phyloP scores from a whole-genome alignment of 2,888 invertebrate species.

The Hydroisotoma schaefferi region DNA sequence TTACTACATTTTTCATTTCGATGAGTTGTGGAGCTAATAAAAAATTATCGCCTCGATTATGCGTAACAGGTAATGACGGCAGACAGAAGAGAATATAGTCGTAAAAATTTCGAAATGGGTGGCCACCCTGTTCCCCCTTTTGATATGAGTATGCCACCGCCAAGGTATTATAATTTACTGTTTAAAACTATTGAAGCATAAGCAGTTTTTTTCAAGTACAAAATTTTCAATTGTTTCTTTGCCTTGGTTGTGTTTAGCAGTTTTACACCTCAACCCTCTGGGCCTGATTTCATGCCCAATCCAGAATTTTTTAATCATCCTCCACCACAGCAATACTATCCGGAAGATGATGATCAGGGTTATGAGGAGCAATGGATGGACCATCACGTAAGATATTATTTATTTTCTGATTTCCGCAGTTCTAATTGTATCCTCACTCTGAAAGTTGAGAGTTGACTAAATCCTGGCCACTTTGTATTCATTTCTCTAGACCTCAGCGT shows the following conservation, averaged over 20 bases:
- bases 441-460: no score
- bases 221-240: no score
- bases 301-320: conserved; percentile 45
- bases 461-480: no score
- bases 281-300: conserved; percentile 38
- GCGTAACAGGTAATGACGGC: conserved; percentile 79
- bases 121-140: conserved; percentile 55
- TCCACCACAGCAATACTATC: conserved; percentile 33
- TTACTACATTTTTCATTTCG: not conserved
- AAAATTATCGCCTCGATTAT: no score
- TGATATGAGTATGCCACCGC: conserved; percentile 58
- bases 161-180: conserved; percentile 45
- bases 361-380: conserved; percentile 66
- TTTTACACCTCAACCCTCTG: conserved; percentile 34
- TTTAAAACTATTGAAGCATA: not conserved
- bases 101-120: conserved; percentile 54
- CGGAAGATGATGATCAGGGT: conserved; percentile 28
- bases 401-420: not conserved
- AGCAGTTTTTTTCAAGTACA: no score
- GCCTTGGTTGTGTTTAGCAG: no score
- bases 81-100: conserved; percentile 79
- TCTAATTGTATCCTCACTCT: no score
- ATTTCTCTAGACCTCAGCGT: conserved; percentile 62
- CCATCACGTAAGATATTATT: conserved; percentile 51
- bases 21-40: no score